Conservation (phyloP, 1,140 invertebrate genomes). For the Paraescarpia echinospica region DNA sequence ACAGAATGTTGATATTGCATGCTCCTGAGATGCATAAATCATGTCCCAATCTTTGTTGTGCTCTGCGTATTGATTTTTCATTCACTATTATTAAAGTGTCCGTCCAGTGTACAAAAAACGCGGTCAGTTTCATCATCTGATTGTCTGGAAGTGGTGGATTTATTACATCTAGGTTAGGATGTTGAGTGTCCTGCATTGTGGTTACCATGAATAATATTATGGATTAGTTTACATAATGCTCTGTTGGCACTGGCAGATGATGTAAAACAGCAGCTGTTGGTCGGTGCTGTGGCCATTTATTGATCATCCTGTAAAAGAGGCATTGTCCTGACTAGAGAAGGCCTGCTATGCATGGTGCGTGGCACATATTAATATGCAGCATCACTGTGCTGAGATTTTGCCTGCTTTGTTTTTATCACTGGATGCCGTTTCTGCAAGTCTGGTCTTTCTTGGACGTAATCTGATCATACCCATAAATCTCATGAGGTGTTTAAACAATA, state of each 20-base stretch:
- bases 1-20: not conserved
- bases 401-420: not conserved
- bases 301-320: not conserved
- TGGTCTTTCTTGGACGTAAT: not conserved
- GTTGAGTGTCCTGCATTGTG: not conserved
- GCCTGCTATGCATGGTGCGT: not conserved
- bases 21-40: not conserved
- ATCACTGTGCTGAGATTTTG: not conserved
- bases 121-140: not conserved
- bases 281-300: not conserved
- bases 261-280: not conserved
- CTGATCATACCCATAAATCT: not conserved
- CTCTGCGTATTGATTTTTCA: not conserved
- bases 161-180: not conserved
- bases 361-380: not conserved
- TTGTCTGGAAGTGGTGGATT: not conserved
- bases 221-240: conserved; percentile 1
- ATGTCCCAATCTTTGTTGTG: not conserved
- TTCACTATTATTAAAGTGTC: not conserved
- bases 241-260: not conserved
- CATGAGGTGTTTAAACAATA: not conserved
- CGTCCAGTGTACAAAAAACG: not conserved
- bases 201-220: not conserved
- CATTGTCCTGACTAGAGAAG: not conserved
- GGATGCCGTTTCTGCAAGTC: not conserved